Conservation (phyloP, 2,888 invertebrate genomes). For the Oligia strigilis region DNA sequence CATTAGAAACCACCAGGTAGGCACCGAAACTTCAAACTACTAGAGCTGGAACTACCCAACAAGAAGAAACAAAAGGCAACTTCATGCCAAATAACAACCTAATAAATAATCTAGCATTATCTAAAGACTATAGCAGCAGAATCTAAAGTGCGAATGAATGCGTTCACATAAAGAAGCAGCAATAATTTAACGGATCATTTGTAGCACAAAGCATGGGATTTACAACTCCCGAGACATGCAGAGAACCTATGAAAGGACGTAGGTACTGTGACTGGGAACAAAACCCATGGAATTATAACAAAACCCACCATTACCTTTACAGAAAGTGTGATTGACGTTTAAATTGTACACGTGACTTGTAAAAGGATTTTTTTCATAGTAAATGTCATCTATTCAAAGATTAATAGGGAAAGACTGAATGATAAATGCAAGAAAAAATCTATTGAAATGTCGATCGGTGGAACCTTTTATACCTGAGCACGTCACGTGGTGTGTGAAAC, state of each 20-base stretch:
- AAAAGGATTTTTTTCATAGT: slow-evolving; percentile 74
- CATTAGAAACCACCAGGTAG: neutral
- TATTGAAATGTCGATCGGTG: slow-evolving; percentile 65
- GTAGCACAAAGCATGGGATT: slow-evolving; percentile 73
- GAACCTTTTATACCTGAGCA: slow-evolving; percentile 66
- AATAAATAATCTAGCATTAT: slow-evolving; percentile 39
- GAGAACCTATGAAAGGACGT: slow-evolving; percentile 69
- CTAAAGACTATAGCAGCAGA: slow-evolving; percentile 7
- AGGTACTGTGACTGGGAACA: slow-evolving; percentile 73
- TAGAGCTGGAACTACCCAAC: neutral
- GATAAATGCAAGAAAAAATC: slow-evolving; percentile 72
- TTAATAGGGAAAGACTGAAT: slow-evolving; percentile 67
- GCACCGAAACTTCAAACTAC: neutral
- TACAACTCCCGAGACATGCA: slow-evolving; percentile 66
- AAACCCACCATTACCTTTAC: slow-evolving; percentile 67
- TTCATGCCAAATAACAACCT: slow-evolving; percentile 6
- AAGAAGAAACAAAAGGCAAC: neutral
- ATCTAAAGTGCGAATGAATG: slow-evolving; percentile 39
- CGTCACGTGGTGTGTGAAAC: slow-evolving; percentile 65
- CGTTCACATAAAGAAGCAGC: slow-evolving; percentile 74
- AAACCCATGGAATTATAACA: slow-evolving; percentile 78
- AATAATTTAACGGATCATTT: slow-evolving; percentile 84
- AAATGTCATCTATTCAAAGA: slow-evolving; percentile 75
- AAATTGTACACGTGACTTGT: slow-evolving; percentile 75
- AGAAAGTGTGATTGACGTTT: slow-evolving; percentile 82